Percentiles rank a stretch among this genome's conserved stretches.
These are phyloP conservation scores for Zaprionus davidi DNA, from an alignment of 1,140 invertebrate species.

Conservation along the genomic window DNA sequence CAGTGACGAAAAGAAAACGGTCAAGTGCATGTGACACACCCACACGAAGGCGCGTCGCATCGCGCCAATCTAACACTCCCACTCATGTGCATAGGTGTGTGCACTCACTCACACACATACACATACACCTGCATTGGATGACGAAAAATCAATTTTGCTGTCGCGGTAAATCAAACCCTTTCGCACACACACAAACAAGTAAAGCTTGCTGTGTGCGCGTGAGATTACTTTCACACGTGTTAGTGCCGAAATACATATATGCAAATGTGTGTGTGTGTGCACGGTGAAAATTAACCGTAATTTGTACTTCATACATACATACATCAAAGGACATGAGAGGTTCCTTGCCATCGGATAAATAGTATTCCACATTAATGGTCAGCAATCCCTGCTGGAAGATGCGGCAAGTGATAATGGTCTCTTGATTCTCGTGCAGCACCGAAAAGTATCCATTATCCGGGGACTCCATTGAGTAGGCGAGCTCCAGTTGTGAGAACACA, in stretches of 20 bases:
- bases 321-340: slow-evolving; percentile 90
- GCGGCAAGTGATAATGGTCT: slow-evolving; percentile 89
- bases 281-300: slow-evolving; percentile 6
- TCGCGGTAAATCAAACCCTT: slow-evolving; percentile 37
- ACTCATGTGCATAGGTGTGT: slow-evolving; percentile 4
- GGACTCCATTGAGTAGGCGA: slow-evolving; percentile 85
- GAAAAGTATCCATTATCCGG: slow-evolving; percentile 89
- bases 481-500: slow-evolving; percentile 88
- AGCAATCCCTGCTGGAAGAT: slow-evolving; percentile 88
- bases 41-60: slow-evolving; percentile 11
- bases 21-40: slow-evolving; percentile 58
- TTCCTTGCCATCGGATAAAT: slow-evolving; percentile 89
- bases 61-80: slow-evolving; percentile 17
- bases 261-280: slow-evolving; percentile 23
- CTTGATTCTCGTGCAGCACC: slow-evolving; percentile 88
- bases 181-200: not conserved
- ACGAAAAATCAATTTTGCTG: not conserved
- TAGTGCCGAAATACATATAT: slow-evolving; percentile 24
- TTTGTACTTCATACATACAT: slow-evolving; percentile 64
- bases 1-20: slow-evolving; percentile 30
- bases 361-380: slow-evolving; percentile 93
- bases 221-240: slow-evolving; percentile 24
- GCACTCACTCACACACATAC: not conserved
- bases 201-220: slow-evolving; percentile 16
- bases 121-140: not conserved